Conservation (phyloP, 2,888 invertebrate genomes). For the Yponomeuta plumbellus region DNA sequence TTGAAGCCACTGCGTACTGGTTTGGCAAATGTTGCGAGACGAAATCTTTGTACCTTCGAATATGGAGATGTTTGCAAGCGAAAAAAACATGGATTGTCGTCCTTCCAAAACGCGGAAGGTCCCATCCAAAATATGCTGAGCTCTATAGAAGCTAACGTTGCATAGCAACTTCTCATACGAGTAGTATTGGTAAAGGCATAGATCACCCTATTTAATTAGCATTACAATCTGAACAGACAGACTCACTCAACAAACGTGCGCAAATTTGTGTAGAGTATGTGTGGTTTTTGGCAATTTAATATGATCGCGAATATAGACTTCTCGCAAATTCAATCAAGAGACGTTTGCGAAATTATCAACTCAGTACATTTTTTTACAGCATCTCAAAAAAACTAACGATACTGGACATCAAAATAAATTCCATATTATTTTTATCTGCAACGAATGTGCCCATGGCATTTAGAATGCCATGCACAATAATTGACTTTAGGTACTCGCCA, state of each 20-base stretch:
- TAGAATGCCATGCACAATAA: too few species aligned
- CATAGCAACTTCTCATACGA: too few species aligned
- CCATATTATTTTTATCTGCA: too few species aligned
- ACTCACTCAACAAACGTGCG: not conserved
- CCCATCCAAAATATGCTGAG: too few species aligned
- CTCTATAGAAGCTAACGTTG: too few species aligned
- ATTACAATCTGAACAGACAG: not conserved
- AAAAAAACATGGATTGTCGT: not conserved
- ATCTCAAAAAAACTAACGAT: too few species aligned
- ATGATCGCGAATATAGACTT: not conserved
- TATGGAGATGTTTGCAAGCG: not conserved
- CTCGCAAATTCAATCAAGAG: constrained; percentile 18
- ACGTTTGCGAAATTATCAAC: constrained; percentile 37
- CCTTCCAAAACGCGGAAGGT: too few species aligned
- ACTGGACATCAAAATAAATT: too few species aligned
- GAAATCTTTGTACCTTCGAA: not conserved
- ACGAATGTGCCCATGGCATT: too few species aligned
- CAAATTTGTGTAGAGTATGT: not conserved
- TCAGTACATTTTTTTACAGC: constrained; percentile 33
- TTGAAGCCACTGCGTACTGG: not conserved
- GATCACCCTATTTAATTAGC: not conserved
- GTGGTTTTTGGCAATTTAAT: not conserved
- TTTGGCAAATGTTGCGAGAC: not conserved
- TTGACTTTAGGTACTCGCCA: too few species aligned
- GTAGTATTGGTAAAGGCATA: too few species aligned